Conservation (phyloP, 2,888 invertebrate genomes). For the Luperina nickerlii region DNA sequence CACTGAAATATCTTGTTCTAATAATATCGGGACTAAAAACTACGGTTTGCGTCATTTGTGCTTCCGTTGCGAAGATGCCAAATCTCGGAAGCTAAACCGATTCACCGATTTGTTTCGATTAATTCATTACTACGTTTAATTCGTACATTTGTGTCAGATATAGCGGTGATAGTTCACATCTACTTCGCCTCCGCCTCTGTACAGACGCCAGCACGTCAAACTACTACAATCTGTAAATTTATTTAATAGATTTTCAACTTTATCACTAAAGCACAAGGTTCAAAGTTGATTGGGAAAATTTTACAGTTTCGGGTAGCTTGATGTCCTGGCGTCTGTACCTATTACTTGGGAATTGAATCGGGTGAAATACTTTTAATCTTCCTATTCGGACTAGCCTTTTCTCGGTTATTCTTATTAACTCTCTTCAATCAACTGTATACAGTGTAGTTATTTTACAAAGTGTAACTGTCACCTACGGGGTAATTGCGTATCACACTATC, state of each 20-base stretch:
- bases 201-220: too few species aligned
- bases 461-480: not conserved
- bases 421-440: not conserved
- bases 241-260: too few species aligned
- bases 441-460: not conserved
- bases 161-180: slow-evolving; percentile 6
- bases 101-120: slow-evolving; percentile 67
- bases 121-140: slow-evolving; percentile 62
- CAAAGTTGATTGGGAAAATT: too few species aligned
- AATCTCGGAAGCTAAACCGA: slow-evolving; percentile 65
- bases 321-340: too few species aligned
- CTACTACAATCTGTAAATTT: too few species aligned
- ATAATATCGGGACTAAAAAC: slow-evolving; percentile 67
- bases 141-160: slow-evolving; percentile 24
- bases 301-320: too few species aligned
- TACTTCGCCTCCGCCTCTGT: not conserved
- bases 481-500: too few species aligned
- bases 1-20: slow-evolving; percentile 65
- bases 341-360: too few species aligned
- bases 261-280: too few species aligned
- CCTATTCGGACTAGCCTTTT: not conserved
- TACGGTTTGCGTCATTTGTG: slow-evolving; percentile 72
- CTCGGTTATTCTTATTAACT: not conserved
- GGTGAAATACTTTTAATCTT: too few species aligned
- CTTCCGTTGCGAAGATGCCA: slow-evolving; percentile 74